Percentiles rank a stretch among this genome's conserved stretches.
These are phyloP conservation scores for Drosophila sturtevanti DNA, from an alignment of 1,140 invertebrate genomes.

Conservation along the genomic window DNA sequence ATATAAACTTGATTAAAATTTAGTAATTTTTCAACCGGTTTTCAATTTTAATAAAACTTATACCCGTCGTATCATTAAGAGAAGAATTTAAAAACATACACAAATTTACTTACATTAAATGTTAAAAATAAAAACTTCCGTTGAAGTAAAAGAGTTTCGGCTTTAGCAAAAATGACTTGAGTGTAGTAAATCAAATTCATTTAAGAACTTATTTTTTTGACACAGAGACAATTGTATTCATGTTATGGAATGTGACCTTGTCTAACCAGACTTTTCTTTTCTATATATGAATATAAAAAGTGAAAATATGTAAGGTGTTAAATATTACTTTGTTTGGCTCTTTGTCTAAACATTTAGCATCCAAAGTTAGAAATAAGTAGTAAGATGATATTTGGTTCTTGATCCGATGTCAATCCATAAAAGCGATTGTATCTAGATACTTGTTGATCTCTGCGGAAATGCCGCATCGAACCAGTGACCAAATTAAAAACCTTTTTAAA, in stretches of 20 bases:
- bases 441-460: slow-evolving; percentile 43
- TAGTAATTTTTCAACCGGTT: too few relatives aligned
- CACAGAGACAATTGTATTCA: neutral
- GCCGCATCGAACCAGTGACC: slow-evolving; percentile 1
- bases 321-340: neutral
- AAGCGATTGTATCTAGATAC: slow-evolving; percentile 69
- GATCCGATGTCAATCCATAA: slow-evolving; percentile 17
- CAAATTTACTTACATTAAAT: neutral
- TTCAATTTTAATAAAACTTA: too few relatives aligned
- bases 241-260: neutral
- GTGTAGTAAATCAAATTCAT: too few relatives aligned
- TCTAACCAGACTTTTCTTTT: slow-evolving; percentile 16
- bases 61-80: too few relatives aligned
- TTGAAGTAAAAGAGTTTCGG: too few relatives aligned
- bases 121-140: too few relatives aligned
- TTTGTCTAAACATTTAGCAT: slow-evolving; percentile 59
- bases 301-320: neutral
- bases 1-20: too few relatives aligned
- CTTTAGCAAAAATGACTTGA: too few relatives aligned
- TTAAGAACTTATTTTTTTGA: neutral
- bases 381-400: neutral
- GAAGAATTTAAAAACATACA: neutral
- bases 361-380: slow-evolving; percentile 22
- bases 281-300: neutral
- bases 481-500: slow-evolving; percentile 63